Evolutionary conservation across 2,113 vertebrate species (phyloP), one percentile per base, ranked within the genome.

Genomic region (Arothron firmamentum): DNA sequence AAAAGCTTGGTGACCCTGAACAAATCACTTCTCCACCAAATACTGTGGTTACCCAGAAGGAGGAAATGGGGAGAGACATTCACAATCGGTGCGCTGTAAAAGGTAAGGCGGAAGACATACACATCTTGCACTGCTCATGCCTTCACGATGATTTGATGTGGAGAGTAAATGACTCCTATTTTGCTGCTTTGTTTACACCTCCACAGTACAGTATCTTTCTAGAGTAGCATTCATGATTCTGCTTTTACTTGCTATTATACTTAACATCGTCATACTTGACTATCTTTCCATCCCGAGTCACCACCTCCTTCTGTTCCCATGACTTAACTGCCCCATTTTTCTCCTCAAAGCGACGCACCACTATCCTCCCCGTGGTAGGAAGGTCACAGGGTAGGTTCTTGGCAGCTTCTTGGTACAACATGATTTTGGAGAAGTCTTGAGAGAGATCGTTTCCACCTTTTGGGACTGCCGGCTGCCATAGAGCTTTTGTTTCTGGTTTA

Each of bases 281-380:
- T 5, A 91, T 83, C 54, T 66, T 85, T n/a, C 88, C 88, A 17
- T 81, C 56, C 1, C 59, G 73, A 12, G 75, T 88, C 52, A 87
- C 70, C 47, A 91, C 83, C 56, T 89, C 84, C 23, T 67, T 90
- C 57, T 88, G 79, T 58, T 78, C 74, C 77, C 87, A 83, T 1
- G 12, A 62, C 46, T 11, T 84, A 3, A 76, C 51, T n/a, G 69
- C 56, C 1, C 83, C 85, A 0, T 85, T 48, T 46, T 71, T 86
- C 66, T 82, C 56, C 57, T 77, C 67, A 31, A 79, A 87, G 1
- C 65, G 63, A 0, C 53, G 72, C 34, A 87, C 51, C 34, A 75
- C 38, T 63, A 89, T 52, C 53, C 56, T 74, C 2, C 88, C 86
- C 0, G 77, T 83, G 0, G 17, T 3, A 14, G 88, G 88, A 9